A percentile compares a stretch with the other conserved stretches of the same genome.
Evolutionary conservation across 2,797 vertebrate species (phyloP).

Genomic region (Scarus forsteni): DNA sequence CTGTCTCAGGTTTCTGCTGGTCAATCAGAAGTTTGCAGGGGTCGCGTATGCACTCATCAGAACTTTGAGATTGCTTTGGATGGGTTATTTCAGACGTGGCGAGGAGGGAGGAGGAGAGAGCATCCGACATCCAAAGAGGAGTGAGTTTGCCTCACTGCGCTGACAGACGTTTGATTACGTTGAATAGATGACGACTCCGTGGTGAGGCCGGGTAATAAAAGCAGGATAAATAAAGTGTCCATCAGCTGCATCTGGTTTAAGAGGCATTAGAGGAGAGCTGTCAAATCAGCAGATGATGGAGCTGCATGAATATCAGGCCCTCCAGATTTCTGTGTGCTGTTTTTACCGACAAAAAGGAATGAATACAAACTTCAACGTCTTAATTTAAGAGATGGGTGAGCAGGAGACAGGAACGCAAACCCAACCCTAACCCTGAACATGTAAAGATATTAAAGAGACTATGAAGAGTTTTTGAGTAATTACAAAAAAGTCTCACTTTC

Average conservation of each 20-base stretch:
- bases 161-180: constrained; percentile 15
- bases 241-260: constrained; percentile 33
- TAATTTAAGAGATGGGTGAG: too few relatives aligned
- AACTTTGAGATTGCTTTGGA: constrained; percentile 69
- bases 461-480: too few relatives aligned
- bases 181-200: constrained; percentile 9
- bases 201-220: constrained; percentile 18
- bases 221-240: constrained; percentile 19
- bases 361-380: too few relatives aligned
- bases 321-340: too few relatives aligned
- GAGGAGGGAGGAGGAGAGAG: constrained; percentile 33
- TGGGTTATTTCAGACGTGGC: constrained; percentile 45
- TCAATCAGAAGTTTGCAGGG: constrained; percentile 49
- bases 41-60: constrained; percentile 58
- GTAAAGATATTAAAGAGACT: too few relatives aligned
- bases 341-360: too few relatives aligned
- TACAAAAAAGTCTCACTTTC: too few relatives aligned
- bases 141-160: constrained; percentile 9
- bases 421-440: too few relatives aligned
- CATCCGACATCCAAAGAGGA: constrained; percentile 34
- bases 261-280: constrained; percentile 27
- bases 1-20: constrained; percentile 44
- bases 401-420: too few relatives aligned
- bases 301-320: neutral
- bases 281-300: constrained; percentile 20